Evolutionary conservation across 1,140 invertebrate genomes (phyloP), one percentile per base, ranked within the genome.

Genomic region (Solen grandis): DNA sequence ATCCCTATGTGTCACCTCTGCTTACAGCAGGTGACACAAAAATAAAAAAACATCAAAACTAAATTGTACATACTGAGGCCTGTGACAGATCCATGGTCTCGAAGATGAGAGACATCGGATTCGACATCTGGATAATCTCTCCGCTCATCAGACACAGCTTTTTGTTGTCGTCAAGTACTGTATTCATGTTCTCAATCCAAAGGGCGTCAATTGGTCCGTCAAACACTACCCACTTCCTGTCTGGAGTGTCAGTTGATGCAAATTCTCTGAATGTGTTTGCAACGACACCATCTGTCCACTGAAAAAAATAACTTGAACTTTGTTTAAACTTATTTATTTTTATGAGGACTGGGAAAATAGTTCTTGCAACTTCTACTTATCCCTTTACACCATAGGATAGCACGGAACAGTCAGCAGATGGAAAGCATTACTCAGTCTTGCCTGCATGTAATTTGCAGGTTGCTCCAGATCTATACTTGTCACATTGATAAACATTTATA

Each of bases 11-110:
- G n/a, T n/a, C n/a, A n/a, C n/a, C n/a, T n/a, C n/a, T n/a, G n/a
- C n/a, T n/a, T n/a, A n/a, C n/a, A n/a, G n/a, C n/a, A n/a, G n/a
- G n/a, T n/a, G n/a, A n/a, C n/a, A n/a, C n/a, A n/a, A n/a, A n/a
- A n/a, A n/a, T n/a, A n/a, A n/a, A n/a, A n/a, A n/a, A n/a, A n/a
- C n/a, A n/a, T n/a, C n/a, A n/a, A n/a, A n/a, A n/a, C n/a, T n/a
- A n/a, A n/a, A n/a, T n/a, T n/a, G n/a, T 27, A 87, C 89, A 85
- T 88, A 93, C 92, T n/a, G 92, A 93, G 16, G 92, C 92, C 85
- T 97, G 96, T 59, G 91, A 90, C 10, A 93, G 85, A 83, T 93
- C 92, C 90, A 92, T 92, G 13, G 92, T 92, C 73, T 93, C 92
- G 85, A 93, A 93, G 78, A 93, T 92, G 29, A 93, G 85, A 81